Evolutionary conservation across 1,140 invertebrate species (phyloP), one percentile per base, ranked within the genome.

Genomic region (Ceratina calcarata): DNA sequence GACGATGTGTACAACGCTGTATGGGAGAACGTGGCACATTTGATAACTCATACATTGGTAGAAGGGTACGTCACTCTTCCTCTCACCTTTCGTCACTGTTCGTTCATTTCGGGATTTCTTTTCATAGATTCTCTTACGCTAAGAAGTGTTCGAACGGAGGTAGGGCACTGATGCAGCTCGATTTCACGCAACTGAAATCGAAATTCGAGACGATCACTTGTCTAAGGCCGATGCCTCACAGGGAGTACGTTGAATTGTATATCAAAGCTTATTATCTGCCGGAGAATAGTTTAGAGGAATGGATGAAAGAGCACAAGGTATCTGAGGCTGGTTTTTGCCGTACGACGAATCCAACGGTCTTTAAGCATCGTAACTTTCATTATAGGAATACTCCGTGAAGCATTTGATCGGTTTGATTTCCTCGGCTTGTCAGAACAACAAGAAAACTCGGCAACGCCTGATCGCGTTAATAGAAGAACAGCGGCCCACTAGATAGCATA

Each of bases 71-170:
- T 90, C 62, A 62, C 45, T 62, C 62, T 65, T 22, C 3, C 10
- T 64, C 15, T n/a, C 8, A 20, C 24, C 12, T 0, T 18, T 3
- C 27, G 1, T 4, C 27, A 32, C 27, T 1, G 2, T 32, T 6
- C 37, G 10, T 45, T 45, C 37, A 45, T 45, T 45, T 45, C 37
- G 37, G 8, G 37, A 45, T 45, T 45, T 45, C 37, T 58, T 4
- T 0, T 88, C 93, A 16, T 82, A 97, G 96, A 8, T 99, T 97
- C 93, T 96, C 97, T 10, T 96, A 95, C 89, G 97, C 97, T 1
- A 97, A 97, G 84, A 99, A 99, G 91, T 99, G 99, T 93, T 98
- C 98, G 0, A 98, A 98, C 84, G 98, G 98, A 83, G 99, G 99
- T 1, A 93, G 99, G 78, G 99, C 98, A 0, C 91, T 99, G 3